Base-by-base conservation (phyloP, 2,797 vertebrate species). In the Erpetoichthys calabaricus region DNA sequence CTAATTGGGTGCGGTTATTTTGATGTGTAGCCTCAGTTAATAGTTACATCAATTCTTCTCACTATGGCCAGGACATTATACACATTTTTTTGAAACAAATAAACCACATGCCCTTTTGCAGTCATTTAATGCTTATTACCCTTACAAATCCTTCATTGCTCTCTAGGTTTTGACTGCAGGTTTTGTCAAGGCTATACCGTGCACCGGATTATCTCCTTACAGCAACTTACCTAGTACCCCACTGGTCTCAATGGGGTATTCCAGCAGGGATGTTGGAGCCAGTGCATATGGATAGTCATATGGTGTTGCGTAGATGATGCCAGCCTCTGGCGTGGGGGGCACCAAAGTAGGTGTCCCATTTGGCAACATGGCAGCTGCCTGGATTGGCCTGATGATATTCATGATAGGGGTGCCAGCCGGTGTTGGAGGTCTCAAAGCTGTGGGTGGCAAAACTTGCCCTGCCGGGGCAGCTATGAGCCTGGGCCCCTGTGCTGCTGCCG, bases 221-320 rank as follows among this genome's bases (percentile, higher is more conserved):
- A 58, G 65, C 53, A 82, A 79, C 86, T 88, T 87, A 88, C 86
- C 86, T 86, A 87, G 80, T 80, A 89, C 84, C 77, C 85, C 85
- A 74, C 75, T 80, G 76, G 85, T 85, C 66, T 89, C 86, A 63
- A 89, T 80, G 74, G 86, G 86, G 76, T 89, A 89, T 80, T 89
- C 86, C 82, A 89, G 77, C 73, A 89, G 76, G 65, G 86, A 89
- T 64, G 85, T 81, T 76, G 86, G 86, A 51, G 86, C 84, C 83
- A 88, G 80, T 76, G 86, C 72, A 59, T 88, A 88, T 6, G 85
- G 85, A 77, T 89, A 89, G 5, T 89, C 86, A 9, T 88, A 88
- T 51, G 84, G 86, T 56, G 85, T 73, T 72, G 85, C 80, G 79
- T 89, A 89, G 80, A 89, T 87, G 61, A 89, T 82, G 69, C 86